phyloP scores from a whole-genome alignment of 2,113 vertebrate species.

The Cynocephalus volans region DNA sequence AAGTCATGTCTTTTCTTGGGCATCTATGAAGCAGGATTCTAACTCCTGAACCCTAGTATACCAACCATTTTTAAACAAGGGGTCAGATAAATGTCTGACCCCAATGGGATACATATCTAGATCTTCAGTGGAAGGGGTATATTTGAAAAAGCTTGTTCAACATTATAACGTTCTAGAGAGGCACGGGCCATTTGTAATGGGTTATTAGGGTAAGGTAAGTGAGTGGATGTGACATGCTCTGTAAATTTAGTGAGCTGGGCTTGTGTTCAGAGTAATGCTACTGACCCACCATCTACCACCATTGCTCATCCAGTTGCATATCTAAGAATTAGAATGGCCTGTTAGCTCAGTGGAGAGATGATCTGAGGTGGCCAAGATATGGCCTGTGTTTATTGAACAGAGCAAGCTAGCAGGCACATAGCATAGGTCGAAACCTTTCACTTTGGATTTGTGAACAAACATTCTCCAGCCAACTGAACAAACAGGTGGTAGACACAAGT shows the following conservation, averaged over 20 bases:
- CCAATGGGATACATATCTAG: not conserved
- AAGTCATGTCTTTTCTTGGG: not conserved
- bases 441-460: not conserved
- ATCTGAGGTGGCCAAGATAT: not conserved
- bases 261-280: not conserved
- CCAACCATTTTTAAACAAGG: not conserved
- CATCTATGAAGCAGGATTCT: not conserved
- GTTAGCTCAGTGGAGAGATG: not conserved
- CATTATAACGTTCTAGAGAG: not conserved
- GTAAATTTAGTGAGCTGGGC: not conserved
- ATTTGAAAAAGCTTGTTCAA: not conserved
- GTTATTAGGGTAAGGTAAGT: not conserved
- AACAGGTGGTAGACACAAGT: not conserved
- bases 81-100: not conserved
- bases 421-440: not conserved
- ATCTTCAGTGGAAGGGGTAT: not conserved
- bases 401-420: not conserved
- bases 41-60: not conserved
- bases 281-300: too few relatives aligned
- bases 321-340: not conserved
- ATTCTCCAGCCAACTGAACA: not conserved
- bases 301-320: not conserved
- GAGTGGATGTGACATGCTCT: not conserved
- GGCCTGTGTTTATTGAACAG: not conserved
- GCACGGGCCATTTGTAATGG: not conserved